phyloP scores from a whole-genome alignment of 2,797 vertebrate genomes.

The Nyctibius grandis region DNA sequence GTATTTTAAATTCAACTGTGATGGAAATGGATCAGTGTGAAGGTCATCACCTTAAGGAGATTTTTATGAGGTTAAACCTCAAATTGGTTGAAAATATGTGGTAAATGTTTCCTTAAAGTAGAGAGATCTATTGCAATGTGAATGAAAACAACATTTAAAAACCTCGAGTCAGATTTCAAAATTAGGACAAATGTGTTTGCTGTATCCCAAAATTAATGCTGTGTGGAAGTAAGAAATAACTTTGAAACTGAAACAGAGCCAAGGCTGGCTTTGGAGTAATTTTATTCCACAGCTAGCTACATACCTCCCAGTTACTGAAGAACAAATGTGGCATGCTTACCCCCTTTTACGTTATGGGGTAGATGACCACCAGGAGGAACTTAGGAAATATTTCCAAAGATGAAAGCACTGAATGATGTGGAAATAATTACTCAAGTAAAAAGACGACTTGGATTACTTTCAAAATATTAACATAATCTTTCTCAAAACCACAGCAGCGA shows the following conservation, averaged over 20 bases:
- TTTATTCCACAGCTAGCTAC: constrained; percentile 1
- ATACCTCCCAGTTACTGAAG: background rate
- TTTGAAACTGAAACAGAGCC: constrained; percentile 52
- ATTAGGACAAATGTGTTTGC: constrained; percentile 50
- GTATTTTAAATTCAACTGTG: background rate
- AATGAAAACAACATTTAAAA: constrained; percentile 39
- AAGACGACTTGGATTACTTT: background rate
- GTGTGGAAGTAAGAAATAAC: constrained; percentile 35
- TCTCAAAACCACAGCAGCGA: constrained; percentile 37
- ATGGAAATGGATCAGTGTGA: background rate
- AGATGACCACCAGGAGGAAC: background rate
- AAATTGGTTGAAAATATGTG: background rate
- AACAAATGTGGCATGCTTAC: background rate
- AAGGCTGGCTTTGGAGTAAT: constrained; percentile 41
- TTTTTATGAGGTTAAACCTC: background rate
- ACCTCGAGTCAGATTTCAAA: constrained; percentile 43
- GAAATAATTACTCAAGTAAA: constrained; percentile 8
- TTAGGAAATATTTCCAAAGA: background rate
- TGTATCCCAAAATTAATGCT: constrained; percentile 41
- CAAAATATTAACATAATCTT: constrained; percentile 31
- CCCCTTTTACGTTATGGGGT: background rate
- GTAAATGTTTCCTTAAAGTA: background rate
- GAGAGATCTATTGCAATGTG: background rate
- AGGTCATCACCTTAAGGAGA: background rate
- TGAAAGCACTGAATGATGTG: background rate